phyloP scores from a whole-genome alignment of 2,113 vertebrate species.

The Percina caprodes region DNA sequence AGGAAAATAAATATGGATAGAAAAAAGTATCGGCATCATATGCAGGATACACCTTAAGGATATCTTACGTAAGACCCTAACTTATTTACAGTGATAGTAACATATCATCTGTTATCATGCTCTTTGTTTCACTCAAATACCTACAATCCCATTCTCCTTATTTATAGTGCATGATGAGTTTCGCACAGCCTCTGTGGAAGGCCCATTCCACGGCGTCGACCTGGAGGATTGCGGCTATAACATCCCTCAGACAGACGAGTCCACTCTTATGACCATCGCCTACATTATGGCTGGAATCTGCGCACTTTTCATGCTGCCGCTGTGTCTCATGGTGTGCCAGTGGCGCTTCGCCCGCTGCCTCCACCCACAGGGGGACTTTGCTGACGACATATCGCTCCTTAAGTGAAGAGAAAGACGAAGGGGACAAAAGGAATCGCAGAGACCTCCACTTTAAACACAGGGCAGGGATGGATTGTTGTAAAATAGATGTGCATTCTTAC shows the following conservation, averaged over 20 bases:
- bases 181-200: constrained; percentile 91
- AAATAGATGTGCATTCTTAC: constrained; percentile 2
- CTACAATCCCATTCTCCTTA: neutral
- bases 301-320: constrained; percentile 97
- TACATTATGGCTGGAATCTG: constrained; percentile 99
- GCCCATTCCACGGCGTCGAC: constrained; percentile 89
- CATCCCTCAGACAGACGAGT: constrained; percentile 97
- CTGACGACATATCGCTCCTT: constrained; percentile 95
- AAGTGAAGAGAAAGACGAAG: constrained; percentile 82
- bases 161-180: constrained; percentile 92
- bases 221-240: constrained; percentile 99
- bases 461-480: constrained; percentile 12
- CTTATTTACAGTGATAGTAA: neutral
- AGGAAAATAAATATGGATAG: neutral
- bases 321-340: constrained; percentile 99
- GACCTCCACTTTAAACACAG: constrained; percentile 11
- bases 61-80: neutral
- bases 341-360: constrained; percentile 96
- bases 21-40: neutral
- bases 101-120: neutral
- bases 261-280: constrained; percentile 98
- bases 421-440: neutral
- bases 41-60: neutral
- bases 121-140: neutral
- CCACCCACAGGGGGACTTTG: constrained; percentile 91